Base-by-base conservation (phyloP, 2,888 invertebrate species). In the Drosophila pseudotakahashii region DNA sequence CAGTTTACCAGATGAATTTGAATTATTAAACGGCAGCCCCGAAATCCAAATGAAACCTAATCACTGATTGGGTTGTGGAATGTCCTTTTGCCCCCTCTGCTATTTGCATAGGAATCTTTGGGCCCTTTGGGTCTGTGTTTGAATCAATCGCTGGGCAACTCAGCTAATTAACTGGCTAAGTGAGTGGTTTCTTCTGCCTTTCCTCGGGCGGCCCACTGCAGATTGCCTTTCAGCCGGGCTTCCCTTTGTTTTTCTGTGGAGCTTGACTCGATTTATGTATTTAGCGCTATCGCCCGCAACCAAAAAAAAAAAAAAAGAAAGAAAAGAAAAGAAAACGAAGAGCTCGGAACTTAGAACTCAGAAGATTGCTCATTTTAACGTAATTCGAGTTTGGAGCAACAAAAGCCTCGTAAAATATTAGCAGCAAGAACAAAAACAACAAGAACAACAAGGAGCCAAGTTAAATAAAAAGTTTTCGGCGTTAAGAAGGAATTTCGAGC, bases 261-360 rank as follows among this genome's bases (percentile, higher is more conserved):
- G 16, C 66, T 41, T 60, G 62, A 50, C 67, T 63, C 77, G 78
- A 83, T 83, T 80, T 80, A 83, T 79, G 75, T 77, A 51, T 61
- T 79, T 66, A 76, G 62, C 55, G 61, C 59, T 6, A 30, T 52
- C 13, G 37, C 47, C 47, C 47, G 9, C 45, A 45, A 30, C 45
- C 30, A 30, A 30, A 47, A 23, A 68, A 44, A 19, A 19, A 19
- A 51, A n/a, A 34, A 26, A 23, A 6, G 19, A 9, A 37, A 3
- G 5, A 37, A 11, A 19, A 34, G 32, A 13, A 16, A 9, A 44
- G 14, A 53, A 30, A 45, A 30, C 41, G 14, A 10, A 14, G 41
- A n/a, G 58, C 23, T 23, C 5, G 6, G 26, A 26, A 47, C 37
- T 7, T 10, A 26, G 26, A 6, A 37, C 41, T 52, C 55, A 34